These are phyloP conservation scores for Dicentrarchus labrax DNA, from an alignment of 2,113 vertebrate genomes.

Conservation along the genomic window DNA sequence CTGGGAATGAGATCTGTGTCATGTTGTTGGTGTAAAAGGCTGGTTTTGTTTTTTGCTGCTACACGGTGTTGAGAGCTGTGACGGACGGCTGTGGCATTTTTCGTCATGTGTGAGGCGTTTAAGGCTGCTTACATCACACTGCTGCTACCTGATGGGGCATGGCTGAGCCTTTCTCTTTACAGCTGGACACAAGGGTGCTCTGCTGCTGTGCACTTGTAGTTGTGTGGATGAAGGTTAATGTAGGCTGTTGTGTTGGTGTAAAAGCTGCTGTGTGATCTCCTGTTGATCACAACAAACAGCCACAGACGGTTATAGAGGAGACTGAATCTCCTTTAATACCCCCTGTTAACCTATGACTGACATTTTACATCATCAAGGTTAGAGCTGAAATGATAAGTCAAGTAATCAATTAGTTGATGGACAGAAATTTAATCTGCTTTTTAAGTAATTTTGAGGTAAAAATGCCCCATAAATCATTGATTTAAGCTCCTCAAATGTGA, in stretches of 20 bases:
- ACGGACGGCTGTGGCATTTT: slow-evolving; percentile 21
- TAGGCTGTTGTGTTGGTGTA: not conserved
- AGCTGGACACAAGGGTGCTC: slow-evolving; percentile 33
- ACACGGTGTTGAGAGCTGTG: not conserved
- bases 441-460: not conserved
- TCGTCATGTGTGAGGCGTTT: slow-evolving; percentile 16
- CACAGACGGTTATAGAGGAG: not conserved
- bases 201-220: not conserved
- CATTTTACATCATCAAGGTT: not conserved
- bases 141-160: slow-evolving; percentile 23
- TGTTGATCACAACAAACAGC: slow-evolving; percentile 12
- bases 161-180: slow-evolving; percentile 7
- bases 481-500: not conserved
- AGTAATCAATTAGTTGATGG: too few species aligned
- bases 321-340: not conserved
- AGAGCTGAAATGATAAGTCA: not conserved
- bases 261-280: not conserved
- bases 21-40: not conserved
- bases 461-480: not conserved
- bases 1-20: not conserved
- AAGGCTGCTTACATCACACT: slow-evolving; percentile 35
- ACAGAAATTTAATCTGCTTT: not conserved
- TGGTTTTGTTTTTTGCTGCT: slow-evolving; percentile 12
- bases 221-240: not conserved
- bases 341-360: not conserved